Evolutionary conservation across 2,113 vertebrate species (phyloP).

Genomic region (Sclerurus mexicanus): DNA sequence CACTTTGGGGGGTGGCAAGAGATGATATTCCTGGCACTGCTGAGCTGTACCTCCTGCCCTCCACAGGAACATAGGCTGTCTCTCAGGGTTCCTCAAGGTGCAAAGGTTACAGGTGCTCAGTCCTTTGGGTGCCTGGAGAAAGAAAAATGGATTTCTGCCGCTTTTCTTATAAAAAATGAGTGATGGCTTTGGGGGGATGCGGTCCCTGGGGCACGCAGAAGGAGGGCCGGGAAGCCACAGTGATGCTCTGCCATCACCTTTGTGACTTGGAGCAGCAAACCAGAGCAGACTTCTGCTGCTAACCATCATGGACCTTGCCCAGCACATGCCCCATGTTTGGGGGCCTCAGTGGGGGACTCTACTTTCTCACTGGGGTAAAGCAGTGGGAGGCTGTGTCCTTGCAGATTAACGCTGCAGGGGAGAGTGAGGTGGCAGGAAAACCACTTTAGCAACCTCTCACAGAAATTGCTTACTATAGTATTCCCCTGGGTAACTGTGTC

Average conservation of each 20-base stretch:
- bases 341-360: accelerated
- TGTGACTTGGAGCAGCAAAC: background rate
- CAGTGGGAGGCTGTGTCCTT: background rate
- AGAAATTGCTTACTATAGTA: background rate
- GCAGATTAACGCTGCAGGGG: background rate
- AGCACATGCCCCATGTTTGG: background rate
- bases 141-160: background rate
- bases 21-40: background rate
- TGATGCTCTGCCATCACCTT: background rate
- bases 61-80: background rate
- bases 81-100: background rate
- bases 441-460: background rate
- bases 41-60: accelerated
- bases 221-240: background rate
- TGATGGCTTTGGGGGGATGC: accelerated
- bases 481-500: background rate
- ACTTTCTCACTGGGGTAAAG: background rate
- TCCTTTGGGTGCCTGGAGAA: background rate
- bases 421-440: background rate
- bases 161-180: background rate
- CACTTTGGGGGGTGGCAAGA: background rate
- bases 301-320: background rate
- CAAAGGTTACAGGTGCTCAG: background rate
- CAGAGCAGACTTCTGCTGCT: background rate
- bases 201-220: background rate